Base-by-base conservation (phyloP, 1,140 invertebrate genomes). In the Spodoptera frugiperda region DNA sequence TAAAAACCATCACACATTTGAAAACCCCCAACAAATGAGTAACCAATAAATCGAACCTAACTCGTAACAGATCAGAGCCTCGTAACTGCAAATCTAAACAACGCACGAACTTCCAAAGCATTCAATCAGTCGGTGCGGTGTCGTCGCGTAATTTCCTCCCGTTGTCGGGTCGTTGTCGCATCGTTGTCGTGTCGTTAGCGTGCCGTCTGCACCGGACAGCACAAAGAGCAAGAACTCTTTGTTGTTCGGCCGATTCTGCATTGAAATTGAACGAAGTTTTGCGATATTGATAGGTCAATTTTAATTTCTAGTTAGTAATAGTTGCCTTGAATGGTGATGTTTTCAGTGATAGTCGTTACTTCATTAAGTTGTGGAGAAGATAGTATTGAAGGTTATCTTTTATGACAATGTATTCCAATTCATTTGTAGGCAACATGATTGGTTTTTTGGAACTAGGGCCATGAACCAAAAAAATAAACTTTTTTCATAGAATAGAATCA, bases 61-160 rank as follows among this genome's bases (percentile, higher is more conserved):
- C 33, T 46, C 10, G n/a, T 6, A 25, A 59, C 33, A 44, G n/a
- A 61, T 39, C 57, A 61, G n/a, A 44, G n/a, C 57, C 5, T 5
- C 12, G 55, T 59, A 59, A 61, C 57, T 10, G 2, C 61, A 44
- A 46, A 25, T 25, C 55, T 39, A 57, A 61, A 9, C 59, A 61
- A 14, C 46, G 4, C 6, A 51, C 65, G n/a, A 59, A 73, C 12
- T 59, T 73, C 33, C 17, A 59, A 55, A 59, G 53, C 53, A 46
- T 75, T 79, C 81, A 80, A 80, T 80, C 78, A 73, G 54, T 46
- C 48, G 49, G 8, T 19, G 68, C 53, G 30, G 30, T 48, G 39
- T 73, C 44, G 77, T 63, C 71, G 71, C 74, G 77, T 81, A 78
- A 83, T 83, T 81, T 83, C 82, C 82, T 71, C 48, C 65, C 65